A percentile compares a stretch with the other conserved stretches of the same genome.
Conservation (phyloP, 2,888 invertebrate genomes). For the Bimastos eiseni region DNA sequence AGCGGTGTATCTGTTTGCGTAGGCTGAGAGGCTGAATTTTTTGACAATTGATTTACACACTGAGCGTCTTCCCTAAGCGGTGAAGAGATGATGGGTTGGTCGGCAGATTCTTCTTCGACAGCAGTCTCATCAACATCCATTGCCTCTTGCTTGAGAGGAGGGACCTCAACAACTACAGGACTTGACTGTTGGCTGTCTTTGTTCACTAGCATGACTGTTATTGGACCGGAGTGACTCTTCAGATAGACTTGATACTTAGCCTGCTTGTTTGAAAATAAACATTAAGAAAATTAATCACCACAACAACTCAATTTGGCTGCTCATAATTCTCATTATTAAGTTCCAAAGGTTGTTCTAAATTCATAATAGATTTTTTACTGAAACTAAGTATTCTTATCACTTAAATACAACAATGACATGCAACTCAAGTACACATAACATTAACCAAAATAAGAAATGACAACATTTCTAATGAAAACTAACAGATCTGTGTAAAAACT, state of each 20-base stretch:
- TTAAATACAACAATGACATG: no score
- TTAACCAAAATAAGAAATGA: not conserved
- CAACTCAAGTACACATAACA: not conserved
- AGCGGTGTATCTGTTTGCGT: not conserved
- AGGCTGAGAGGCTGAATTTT: not conserved
- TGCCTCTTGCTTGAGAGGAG: slow-evolving; percentile 47
- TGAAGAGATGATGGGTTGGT: not conserved
- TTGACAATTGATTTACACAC: not conserved
- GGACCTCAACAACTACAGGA: slow-evolving; percentile 62
- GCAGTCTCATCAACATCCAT: not conserved
- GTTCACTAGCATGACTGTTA: slow-evolving; percentile 70
- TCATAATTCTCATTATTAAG: not conserved
- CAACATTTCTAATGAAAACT: not conserved
- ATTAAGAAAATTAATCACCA: not conserved
- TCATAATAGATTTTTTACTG: not conserved
- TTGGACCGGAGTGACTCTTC: slow-evolving; percentile 70
- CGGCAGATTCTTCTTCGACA: not conserved
- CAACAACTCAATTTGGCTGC: not conserved
- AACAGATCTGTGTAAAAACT: not conserved
- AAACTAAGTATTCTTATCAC: not conserved
- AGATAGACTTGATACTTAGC: slow-evolving; percentile 68
- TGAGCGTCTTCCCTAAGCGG: not conserved
- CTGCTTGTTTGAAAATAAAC: not conserved
- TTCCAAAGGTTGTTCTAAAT: not conserved
- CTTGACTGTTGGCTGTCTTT: slow-evolving; percentile 63